phyloP scores from a whole-genome alignment of 35 echinoderm and acorn worm species.

The Acanthaster planci region DNA sequence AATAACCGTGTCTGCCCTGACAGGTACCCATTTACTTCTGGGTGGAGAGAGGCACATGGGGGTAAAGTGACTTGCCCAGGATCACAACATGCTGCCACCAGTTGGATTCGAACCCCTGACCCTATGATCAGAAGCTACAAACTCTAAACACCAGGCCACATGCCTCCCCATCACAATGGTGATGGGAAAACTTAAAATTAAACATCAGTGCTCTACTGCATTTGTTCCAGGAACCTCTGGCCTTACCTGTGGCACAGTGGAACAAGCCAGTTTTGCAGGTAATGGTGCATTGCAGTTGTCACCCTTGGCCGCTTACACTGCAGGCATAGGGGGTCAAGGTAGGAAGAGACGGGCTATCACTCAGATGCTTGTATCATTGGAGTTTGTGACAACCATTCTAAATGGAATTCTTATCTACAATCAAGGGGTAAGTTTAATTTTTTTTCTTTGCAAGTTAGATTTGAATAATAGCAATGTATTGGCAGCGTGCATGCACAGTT shows the following conservation, averaged over 20 bases:
- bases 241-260: conserved; percentile 68
- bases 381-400: conserved; percentile 77
- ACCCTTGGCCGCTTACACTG: conserved; percentile 28
- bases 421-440: conserved; percentile 74
- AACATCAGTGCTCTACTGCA: neutral
- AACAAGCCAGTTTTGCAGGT: conserved; percentile 68
- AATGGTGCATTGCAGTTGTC: conserved; percentile 46
- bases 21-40: no score
- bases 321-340: neutral
- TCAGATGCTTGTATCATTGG: conserved; percentile 50
- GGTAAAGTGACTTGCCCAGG: no score
- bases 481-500: no score
- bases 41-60: no score
- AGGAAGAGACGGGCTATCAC: conserved; percentile 40
- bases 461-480: no score
- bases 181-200: no score
- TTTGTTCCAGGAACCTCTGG: conserved; percentile 75
- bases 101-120: no score
- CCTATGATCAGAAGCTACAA: no score
- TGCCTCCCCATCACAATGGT: neutral
- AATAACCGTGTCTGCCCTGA: no score
- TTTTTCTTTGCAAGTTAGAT: no score
- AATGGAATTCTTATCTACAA: conserved; percentile 77
- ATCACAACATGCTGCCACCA: no score
- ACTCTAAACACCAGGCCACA: no score